Conservation (phyloP, 2,113 vertebrate genomes). For the Brevimyrus niger region DNA sequence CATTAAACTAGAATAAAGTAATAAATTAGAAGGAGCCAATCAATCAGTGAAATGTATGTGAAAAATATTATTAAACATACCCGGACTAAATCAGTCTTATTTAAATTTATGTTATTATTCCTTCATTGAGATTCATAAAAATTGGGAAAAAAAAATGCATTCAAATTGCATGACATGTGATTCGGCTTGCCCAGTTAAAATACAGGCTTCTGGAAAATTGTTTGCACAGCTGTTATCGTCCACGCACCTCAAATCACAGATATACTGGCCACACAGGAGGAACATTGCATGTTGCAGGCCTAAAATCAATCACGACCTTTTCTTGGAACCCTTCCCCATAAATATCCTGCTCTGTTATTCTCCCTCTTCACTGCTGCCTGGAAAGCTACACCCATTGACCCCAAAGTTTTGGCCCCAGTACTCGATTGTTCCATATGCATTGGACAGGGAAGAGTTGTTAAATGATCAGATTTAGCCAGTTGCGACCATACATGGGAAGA, state of each 20-base stretch:
- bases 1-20: background rate
- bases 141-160: background rate
- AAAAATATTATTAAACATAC: background rate
- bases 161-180: slow-evolving; percentile 14
- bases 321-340: slow-evolving; percentile 28
- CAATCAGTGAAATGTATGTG: background rate
- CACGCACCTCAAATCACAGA: slow-evolving; percentile 43
- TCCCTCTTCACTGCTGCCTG: slow-evolving; percentile 10
- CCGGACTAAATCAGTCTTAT: background rate
- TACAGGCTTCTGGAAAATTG: slow-evolving; percentile 29
- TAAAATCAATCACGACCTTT: slow-evolving; percentile 36
- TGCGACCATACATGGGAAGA: background rate
- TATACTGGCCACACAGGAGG: slow-evolving; percentile 47
- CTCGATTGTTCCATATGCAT: background rate
- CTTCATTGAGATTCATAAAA: background rate
- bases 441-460: background rate
- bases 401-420: slow-evolving; percentile 7
- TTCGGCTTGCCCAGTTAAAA: slow-evolving; percentile 10
- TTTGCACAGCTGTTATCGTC: slow-evolving; percentile 45
- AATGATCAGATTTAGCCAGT: background rate
- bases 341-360: slow-evolving; percentile 25
- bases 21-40: background rate
- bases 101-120: background rate
- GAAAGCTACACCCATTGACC: slow-evolving; percentile 23
- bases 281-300: slow-evolving; percentile 32